Evolutionary conservation across 2,888 invertebrate genomes (phyloP).

Genomic region (Congeria kusceri): DNA sequence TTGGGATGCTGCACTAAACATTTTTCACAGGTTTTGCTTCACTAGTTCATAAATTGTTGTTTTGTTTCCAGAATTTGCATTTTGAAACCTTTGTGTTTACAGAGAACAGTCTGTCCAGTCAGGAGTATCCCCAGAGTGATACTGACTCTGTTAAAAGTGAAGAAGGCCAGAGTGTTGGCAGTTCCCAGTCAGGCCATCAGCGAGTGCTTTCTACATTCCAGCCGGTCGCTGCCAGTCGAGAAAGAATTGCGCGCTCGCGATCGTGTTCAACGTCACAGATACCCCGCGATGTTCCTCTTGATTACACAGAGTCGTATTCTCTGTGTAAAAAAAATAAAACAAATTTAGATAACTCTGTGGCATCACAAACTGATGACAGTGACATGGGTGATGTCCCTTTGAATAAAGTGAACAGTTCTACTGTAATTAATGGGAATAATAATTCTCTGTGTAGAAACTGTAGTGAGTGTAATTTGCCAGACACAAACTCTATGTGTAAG

Average conservation of each 20-base stretch:
- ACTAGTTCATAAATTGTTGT: too few relatives aligned
- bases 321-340: neutral
- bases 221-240: slow-evolving; percentile 70
- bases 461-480: slow-evolving; percentile 39
- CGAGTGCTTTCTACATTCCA: slow-evolving; percentile 79
- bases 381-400: slow-evolving; percentile 46
- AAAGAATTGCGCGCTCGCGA: slow-evolving; percentile 51
- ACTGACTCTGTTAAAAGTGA: slow-evolving; percentile 80
- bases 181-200: slow-evolving; percentile 74
- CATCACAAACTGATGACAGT: slow-evolving; percentile 35
- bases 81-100: slow-evolving; percentile 35
- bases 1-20: too few relatives aligned
- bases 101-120: slow-evolving; percentile 77
- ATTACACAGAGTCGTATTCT: neutral
- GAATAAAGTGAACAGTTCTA: slow-evolving; percentile 18
- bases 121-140: slow-evolving; percentile 79
- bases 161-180: slow-evolving; percentile 76
- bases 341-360: slow-evolving; percentile 39
- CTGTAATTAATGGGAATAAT: neutral
- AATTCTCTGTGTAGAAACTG: slow-evolving; percentile 46
- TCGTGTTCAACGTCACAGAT: slow-evolving; percentile 51
- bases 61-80: too few relatives aligned
- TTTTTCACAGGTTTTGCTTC: too few relatives aligned
- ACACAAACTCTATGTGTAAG: slow-evolving; percentile 42
- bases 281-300: slow-evolving; percentile 34